Percentiles rank a stretch among this genome's conserved stretches.
Conservation (phyloP, 2,888 invertebrate species). For the Cecidostiba fungosa region DNA sequence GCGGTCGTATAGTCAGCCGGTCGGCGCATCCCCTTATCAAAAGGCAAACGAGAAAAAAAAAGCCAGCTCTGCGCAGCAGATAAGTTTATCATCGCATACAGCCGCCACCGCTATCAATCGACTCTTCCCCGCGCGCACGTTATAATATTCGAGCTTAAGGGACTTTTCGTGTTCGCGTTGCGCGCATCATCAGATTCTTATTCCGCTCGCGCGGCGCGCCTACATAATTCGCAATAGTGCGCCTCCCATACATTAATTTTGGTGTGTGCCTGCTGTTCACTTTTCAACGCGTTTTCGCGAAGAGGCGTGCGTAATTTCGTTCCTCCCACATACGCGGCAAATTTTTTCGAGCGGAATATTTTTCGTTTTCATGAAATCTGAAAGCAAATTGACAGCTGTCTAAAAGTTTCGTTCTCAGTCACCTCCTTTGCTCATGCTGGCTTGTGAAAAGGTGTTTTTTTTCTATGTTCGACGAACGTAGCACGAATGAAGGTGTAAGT, state of each 20-base stretch:
- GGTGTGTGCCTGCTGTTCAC: not conserved
- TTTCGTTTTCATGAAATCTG: not conserved
- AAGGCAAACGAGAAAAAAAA: slow-evolving; percentile 40
- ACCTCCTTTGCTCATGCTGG: not conserved
- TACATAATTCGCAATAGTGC: slow-evolving; percentile 3
- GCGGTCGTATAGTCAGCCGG: not conserved
- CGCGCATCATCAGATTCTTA: not conserved
- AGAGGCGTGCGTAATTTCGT: not conserved
- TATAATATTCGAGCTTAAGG: slow-evolving; percentile 26
- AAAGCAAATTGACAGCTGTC: not conserved
- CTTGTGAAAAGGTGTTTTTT: not conserved
- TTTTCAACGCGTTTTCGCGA: not conserved
- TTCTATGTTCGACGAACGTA: not conserved
- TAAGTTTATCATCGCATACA: slow-evolving; percentile 34
- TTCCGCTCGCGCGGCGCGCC: not conserved
- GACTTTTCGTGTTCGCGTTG: slow-evolving; percentile 16
- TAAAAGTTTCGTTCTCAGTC: not conserved
- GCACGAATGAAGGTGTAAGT: not conserved
- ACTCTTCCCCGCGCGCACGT: not conserved
- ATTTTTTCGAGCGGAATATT: not conserved
- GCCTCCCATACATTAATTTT: not conserved
- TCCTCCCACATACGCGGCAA: not conserved
- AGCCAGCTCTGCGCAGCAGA: not conserved
- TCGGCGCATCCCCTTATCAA: slow-evolving; percentile 34
- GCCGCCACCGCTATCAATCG: slow-evolving; percentile 5